These are phyloP conservation scores for Chironomus tepperi DNA, from an alignment of 1,140 invertebrate genomes.

Conservation along the genomic window DNA sequence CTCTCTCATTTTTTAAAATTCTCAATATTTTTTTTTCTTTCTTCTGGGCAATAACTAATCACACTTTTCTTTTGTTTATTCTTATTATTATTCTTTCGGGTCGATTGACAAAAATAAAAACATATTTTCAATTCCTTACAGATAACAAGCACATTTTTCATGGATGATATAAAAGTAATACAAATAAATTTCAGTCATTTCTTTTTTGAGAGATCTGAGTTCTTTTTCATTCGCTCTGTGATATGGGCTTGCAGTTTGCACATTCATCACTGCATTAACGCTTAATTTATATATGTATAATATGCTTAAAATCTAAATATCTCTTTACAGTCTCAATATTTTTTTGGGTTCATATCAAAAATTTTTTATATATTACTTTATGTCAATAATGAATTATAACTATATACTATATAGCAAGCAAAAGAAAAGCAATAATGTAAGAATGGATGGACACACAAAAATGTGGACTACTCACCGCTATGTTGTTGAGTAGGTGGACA, in stretches of 20 bases:
- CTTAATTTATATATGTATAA: background rate
- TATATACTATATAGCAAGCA: background rate
- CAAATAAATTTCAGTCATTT: background rate
- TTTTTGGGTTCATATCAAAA: slow-evolving; percentile 10
- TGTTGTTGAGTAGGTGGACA: slow-evolving; percentile 16
- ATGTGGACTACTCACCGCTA: background rate
- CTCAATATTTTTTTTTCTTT: background rate
- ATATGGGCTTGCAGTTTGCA: slow-evolving; percentile 18
- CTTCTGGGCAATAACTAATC: background rate
- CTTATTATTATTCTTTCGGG: too few relatives aligned
- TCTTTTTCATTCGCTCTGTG: background rate
- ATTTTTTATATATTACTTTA: background rate
- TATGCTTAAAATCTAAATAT: background rate
- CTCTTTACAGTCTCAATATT: background rate
- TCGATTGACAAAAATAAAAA: too few relatives aligned
- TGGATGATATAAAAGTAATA: background rate
- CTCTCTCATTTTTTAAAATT: slow-evolving; percentile 17
- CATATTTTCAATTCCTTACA: too few relatives aligned
- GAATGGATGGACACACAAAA: background rate
- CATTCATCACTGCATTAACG: slow-evolving; percentile 18
- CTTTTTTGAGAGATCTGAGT: slow-evolving; percentile 20
- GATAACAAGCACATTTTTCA: too few relatives aligned
- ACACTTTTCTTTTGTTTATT: background rate
- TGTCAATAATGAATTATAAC: background rate
- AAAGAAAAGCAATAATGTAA: background rate